Percentiles rank a stretch among this genome's conserved stretches.
phyloP scores from a whole-genome alignment of 2,797 vertebrate species.

The Caiman crocodilus region DNA sequence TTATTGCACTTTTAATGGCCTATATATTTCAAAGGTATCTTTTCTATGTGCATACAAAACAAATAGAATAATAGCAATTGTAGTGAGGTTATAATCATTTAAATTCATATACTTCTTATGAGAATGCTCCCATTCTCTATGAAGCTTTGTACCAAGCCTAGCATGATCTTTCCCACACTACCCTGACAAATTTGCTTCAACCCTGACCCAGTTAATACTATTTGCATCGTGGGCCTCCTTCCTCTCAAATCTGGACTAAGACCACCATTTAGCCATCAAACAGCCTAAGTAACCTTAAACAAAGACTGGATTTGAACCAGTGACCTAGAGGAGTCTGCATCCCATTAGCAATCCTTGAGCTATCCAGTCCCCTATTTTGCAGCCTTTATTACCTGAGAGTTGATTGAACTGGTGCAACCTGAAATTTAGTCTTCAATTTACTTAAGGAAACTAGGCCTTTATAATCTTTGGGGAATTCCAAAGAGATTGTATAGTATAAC shows the following conservation, averaged over 20 bases:
- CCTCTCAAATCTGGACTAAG: neutral
- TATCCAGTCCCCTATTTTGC: conserved; percentile 39
- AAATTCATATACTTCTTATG: neutral
- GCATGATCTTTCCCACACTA: neutral
- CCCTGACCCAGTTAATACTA: neutral
- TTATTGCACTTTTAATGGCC: conserved; percentile 2
- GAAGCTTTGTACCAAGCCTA: neutral
- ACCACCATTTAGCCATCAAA: neutral
- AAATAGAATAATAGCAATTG: neutral
- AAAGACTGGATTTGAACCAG: conserved; percentile 40
- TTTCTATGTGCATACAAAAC: conserved; percentile 26
- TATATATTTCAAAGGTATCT: conserved; percentile 4
- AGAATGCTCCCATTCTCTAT: neutral
- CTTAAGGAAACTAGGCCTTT: conserved; percentile 16
- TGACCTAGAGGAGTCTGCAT: conserved; percentile 59
- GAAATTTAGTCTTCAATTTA: conserved; percentile 59
- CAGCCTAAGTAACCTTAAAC: neutral
- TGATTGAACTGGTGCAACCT: conserved; percentile 47
- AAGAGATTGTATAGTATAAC: neutral
- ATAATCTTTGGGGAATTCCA: neutral
- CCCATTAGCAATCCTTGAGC: conserved; percentile 57
- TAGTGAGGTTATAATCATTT: neutral
- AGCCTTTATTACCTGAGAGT: conserved; percentile 50
- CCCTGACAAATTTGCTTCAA: neutral
- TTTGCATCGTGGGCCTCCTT: neutral